Evolutionary conservation across 1,140 invertebrate genomes (phyloP), one percentile per base, ranked within the genome.

Genomic region (Aphis craccivora): DNA sequence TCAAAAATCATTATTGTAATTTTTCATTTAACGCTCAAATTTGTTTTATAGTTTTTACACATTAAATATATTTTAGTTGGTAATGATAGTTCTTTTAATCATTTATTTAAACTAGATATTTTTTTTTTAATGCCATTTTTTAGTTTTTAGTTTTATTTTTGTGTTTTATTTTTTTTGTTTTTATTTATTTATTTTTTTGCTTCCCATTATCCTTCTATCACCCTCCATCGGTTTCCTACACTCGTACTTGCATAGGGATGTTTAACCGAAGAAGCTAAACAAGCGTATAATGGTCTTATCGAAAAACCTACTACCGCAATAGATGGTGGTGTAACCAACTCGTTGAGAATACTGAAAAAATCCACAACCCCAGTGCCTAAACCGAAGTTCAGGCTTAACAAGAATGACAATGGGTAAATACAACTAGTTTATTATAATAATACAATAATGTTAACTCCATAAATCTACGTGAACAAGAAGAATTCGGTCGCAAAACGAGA

Each of bases 271-370:
- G 97, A 98, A 94, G 97, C 98, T 55, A 98, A 98, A 95, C 97
- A 98, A 95, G 98, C 98, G 0, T 99, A 99, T 96, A 98, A 98
- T 95, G 97, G 97, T 94, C 95, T 99, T 55, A 98, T 99, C 76
- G 98, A 99, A 94, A 97, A 96, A 88, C 96, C 94, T 30, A 94
- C 86, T 5, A 89, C 48, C 2, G 7, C 87, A 6, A 51, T 93
- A 20, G 76, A 93, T 35, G 84, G 91, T 37, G 83, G 84, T 11
- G n/a, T 84, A 35, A 93, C 84, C 2, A 84, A 94, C 95, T 97
- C 97, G 5, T 95, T 98, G 91, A 95, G 97, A 90, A 97, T 98
- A 96, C 95, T 98, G 45, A 95, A 97, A 76, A 96, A 96, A 22
- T 95, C 96, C n/a, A 84, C 30, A 22, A 89, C 89, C 1, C 96